These are phyloP conservation scores for Columbina picui DNA, from an alignment of 2,113 vertebrate genomes.

Conservation along the genomic window DNA sequence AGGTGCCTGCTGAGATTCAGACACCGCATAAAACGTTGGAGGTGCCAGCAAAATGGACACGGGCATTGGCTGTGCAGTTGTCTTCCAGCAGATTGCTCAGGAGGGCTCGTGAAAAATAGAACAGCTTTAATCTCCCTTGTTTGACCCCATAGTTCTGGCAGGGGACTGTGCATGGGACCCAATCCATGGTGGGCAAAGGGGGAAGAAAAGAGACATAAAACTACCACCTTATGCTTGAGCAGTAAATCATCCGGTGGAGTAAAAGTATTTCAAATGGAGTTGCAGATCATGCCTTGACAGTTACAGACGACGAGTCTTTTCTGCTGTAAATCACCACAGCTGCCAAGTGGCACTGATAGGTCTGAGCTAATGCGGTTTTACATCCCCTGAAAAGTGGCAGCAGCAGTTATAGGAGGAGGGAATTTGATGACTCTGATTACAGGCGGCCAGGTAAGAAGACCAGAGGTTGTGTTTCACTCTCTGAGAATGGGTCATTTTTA, in stretches of 20 bases:
- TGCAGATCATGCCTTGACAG: slow-evolving; percentile 26
- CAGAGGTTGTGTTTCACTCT: neutral
- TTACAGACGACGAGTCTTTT: neutral
- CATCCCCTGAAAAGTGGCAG: neutral
- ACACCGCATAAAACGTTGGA: neutral
- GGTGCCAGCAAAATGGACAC: slow-evolving; percentile 45
- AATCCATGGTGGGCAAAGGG: neutral
- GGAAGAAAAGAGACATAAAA: slow-evolving; percentile 11
- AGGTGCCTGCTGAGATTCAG: slow-evolving; percentile 35
- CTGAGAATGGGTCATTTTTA: neutral
- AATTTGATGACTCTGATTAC: neutral
- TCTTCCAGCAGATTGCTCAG: neutral
- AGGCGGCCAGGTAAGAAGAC: neutral
- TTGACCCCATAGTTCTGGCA: neutral
- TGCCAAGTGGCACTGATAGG: slow-evolving; percentile 14
- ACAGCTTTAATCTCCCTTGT: neutral
- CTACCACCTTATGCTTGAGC: neutral
- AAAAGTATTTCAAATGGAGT: neutral
- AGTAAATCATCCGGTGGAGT: slow-evolving; percentile 49
- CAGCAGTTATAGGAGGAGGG: neutral
- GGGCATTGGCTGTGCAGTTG: neutral
- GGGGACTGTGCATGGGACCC: neutral
- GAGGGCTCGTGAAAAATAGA: neutral
- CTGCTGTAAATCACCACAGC: slow-evolving; percentile 40
- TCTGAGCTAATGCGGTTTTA: slow-evolving; percentile 28